Percentiles rank a stretch among this genome's conserved stretches.
phyloP scores from a whole-genome alignment of 2,113 vertebrate species.

The Corapipo altera region DNA sequence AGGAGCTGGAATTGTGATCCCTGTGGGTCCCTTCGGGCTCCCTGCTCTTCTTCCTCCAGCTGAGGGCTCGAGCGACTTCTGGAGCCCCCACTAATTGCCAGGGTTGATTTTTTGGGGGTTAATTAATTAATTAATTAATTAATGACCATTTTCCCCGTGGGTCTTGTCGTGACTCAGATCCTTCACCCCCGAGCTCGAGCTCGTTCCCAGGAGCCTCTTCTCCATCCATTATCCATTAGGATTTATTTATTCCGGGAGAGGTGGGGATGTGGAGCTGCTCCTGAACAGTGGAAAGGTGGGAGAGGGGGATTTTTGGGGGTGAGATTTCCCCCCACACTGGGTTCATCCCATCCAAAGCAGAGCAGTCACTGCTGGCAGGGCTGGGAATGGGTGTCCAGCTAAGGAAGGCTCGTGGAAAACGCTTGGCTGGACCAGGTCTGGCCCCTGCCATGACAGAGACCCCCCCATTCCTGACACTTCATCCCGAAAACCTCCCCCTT shows the following conservation, averaged over 20 bases:
- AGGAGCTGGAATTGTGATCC: background rate
- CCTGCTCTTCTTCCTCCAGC: background rate
- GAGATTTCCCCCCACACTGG: background rate
- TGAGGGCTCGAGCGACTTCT: too few species aligned
- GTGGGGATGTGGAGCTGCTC: background rate
- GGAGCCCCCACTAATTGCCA: background rate
- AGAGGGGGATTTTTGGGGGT: too few species aligned
- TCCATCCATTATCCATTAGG: too few species aligned
- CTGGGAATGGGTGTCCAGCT: background rate
- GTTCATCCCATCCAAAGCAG: background rate
- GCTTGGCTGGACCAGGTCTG: background rate
- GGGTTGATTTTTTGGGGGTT: background rate
- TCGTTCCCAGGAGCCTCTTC: too few species aligned
- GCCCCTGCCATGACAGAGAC: background rate
- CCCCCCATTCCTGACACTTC: background rate
- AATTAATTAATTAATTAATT: background rate
- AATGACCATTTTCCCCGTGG: accelerated
- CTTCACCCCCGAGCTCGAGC: background rate
- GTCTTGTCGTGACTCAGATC: background rate
- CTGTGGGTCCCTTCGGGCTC: background rate
- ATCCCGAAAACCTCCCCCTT: too few species aligned
- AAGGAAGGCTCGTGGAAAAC: background rate
- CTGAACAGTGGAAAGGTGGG: accelerated
- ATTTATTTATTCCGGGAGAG: background rate
- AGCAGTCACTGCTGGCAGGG: background rate